phyloP scores from a whole-genome alignment of 2,888 invertebrate species.

The Osedax fenrisi region DNA sequence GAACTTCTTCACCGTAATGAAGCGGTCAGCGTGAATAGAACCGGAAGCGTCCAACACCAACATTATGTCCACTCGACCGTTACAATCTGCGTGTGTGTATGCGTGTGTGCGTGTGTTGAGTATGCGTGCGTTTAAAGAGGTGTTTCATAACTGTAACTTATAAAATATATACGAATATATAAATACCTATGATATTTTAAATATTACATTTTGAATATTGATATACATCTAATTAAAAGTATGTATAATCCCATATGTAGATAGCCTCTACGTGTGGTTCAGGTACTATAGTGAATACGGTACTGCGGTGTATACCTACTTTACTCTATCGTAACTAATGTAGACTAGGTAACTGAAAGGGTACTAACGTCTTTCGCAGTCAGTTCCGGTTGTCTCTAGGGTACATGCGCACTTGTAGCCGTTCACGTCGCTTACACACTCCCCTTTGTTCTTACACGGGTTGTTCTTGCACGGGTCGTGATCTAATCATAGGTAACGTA shows the following conservation, averaged over 20 bases:
- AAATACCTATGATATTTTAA: too few relatives aligned
- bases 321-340: too few relatives aligned
- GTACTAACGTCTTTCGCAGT: conserved; percentile 38
- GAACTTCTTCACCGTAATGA: conserved; percentile 39
- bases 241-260: too few relatives aligned
- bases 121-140: neutral
- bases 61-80: conserved; percentile 37
- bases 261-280: too few relatives aligned
- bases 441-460: conserved; percentile 43
- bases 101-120: too few relatives aligned
- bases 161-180: too few relatives aligned
- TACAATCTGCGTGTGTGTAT: conserved; percentile 32
- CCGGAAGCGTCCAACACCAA: conserved; percentile 45
- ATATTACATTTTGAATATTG: too few relatives aligned
- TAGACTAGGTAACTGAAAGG: too few relatives aligned
- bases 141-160: neutral
- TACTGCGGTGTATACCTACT: too few relatives aligned
- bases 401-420: conserved; percentile 41
- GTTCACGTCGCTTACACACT: conserved; percentile 36
- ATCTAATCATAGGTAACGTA: conserved; percentile 34
- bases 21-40: conserved; percentile 39
- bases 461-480: conserved; percentile 39
- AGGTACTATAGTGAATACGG: too few relatives aligned
- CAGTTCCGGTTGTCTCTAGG: conserved; percentile 40
- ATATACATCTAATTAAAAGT: too few relatives aligned